Percentiles rank a stretch among this genome's conserved stretches.
These are phyloP conservation scores for Drosophila paramelanica DNA, from an alignment of 2,888 invertebrate genomes.

Conservation along the genomic window DNA sequence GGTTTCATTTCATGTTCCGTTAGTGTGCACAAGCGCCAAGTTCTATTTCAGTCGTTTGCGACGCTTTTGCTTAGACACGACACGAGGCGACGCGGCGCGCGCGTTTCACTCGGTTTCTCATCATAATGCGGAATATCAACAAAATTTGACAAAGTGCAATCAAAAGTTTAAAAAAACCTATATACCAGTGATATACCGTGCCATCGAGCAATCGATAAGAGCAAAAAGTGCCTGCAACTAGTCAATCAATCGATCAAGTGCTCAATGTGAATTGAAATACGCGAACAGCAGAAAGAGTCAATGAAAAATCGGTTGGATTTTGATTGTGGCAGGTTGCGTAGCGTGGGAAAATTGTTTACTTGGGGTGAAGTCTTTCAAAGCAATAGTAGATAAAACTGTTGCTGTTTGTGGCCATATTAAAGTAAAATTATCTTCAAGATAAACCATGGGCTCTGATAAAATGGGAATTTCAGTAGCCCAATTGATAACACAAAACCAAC, in stretches of 20 bases:
- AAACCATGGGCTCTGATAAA: conserved; percentile 25
- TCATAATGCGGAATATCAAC: conserved; percentile 32
- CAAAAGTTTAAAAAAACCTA: conserved; percentile 41
- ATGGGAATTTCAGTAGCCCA: conserved; percentile 40
- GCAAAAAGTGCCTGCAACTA: conserved; percentile 27
- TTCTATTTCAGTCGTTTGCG: conserved; percentile 71
- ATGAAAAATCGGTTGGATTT: conserved; percentile 53
- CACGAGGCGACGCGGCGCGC: conserved; percentile 34
- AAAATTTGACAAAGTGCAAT: conserved; percentile 54
- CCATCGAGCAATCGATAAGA: conserved; percentile 24
- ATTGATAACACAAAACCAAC: conserved; percentile 34
- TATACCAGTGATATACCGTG: conserved; percentile 2
- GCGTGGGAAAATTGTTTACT: conserved; percentile 74
- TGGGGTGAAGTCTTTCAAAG: conserved; percentile 12
- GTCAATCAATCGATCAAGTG: conserved; percentile 37
- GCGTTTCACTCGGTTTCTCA: conserved; percentile 18
- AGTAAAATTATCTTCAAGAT: conserved; percentile 26
- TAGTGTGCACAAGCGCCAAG: conserved; percentile 40
- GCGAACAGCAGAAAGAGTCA: conserved; percentile 49
- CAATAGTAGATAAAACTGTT: conserved; percentile 15
- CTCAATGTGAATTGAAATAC: conserved; percentile 32
- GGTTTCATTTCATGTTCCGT: conserved; percentile 56
- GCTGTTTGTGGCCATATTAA: conserved; percentile 21
- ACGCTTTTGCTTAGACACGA: conserved; percentile 56
- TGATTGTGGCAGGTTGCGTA: conserved; percentile 47